Evolutionary conservation across 92 coral and sea anemone species (phyloP).

Genomic region (Porites divaricata): DNA sequence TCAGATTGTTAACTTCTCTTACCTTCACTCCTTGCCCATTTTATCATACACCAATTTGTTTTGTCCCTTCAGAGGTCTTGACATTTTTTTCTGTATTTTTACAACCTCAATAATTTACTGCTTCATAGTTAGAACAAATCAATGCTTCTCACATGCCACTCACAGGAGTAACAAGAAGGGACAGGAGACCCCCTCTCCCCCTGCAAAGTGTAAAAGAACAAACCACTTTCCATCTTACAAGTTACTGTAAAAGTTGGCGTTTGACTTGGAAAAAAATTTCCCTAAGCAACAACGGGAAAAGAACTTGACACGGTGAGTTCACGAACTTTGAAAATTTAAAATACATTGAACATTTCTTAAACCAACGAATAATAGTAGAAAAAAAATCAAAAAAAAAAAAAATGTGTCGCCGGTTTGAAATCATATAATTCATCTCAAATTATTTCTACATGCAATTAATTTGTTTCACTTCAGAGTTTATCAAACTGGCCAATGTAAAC

Average conservation of each 20-base stretch:
- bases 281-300: background rate
- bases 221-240: background rate
- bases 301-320: background rate
- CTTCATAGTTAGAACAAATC: no score
- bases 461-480: no score
- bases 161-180: background rate
- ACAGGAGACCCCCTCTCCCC: no score
- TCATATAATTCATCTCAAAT: no score
- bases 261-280: background rate
- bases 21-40: background rate
- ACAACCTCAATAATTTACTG: background rate
- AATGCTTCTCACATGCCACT: background rate
- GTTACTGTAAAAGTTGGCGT: constrained; percentile 17
- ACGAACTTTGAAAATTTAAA: background rate
- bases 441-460: no score
- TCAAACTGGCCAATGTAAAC: no score
- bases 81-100: background rate
- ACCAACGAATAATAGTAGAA: no score
- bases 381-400: no score
- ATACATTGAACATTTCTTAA: no score
- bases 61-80: background rate
- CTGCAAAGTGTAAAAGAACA: no score
- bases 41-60: background rate
- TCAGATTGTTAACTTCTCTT: background rate
- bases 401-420: no score